Conservation (phyloP, 2,888 invertebrate genomes). For the Agrilus mali region DNA sequence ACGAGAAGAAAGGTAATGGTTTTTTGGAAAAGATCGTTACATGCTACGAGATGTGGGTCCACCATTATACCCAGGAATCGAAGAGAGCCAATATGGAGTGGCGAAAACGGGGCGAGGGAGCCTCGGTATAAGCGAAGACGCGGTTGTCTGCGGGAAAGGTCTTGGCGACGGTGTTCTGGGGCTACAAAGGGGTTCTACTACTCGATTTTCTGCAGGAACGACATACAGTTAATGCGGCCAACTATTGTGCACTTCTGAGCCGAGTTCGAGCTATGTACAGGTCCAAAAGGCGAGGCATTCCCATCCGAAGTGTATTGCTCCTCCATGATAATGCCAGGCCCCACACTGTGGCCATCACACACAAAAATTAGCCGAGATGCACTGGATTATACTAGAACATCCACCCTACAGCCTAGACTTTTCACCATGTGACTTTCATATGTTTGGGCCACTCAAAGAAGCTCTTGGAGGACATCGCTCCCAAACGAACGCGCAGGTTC, state of each 20-base stretch:
- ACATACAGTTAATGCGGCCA: slow-evolving; percentile 9
- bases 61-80: too few species aligned
- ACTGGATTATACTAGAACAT: too few species aligned
- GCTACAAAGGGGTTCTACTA: background rate
- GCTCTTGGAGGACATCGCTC: too few species aligned
- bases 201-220: slow-evolving; percentile 6
- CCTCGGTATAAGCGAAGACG: background rate
- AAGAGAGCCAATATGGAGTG: too few species aligned
- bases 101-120: background rate
- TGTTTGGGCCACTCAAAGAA: too few species aligned
- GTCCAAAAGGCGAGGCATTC: slow-evolving; percentile 7
- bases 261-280: slow-evolving; percentile 4
- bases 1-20: background rate
- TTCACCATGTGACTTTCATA: too few species aligned
- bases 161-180: background rate
- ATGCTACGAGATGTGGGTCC: too few species aligned
- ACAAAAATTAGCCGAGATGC: too few species aligned
- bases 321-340: slow-evolving; percentile 12
- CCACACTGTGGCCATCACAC: slow-evolving; percentile 9
- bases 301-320: slow-evolving; percentile 7
- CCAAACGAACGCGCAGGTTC: too few species aligned
- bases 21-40: background rate
- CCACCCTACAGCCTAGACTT: too few species aligned
- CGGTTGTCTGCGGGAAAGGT: background rate
- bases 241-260: slow-evolving; percentile 9